Percentiles rank a stretch among this genome's conserved stretches.
Evolutionary conservation across 1,140 invertebrate genomes (phyloP).

Genomic region (silkworm (Bombyx mori)): DNA sequence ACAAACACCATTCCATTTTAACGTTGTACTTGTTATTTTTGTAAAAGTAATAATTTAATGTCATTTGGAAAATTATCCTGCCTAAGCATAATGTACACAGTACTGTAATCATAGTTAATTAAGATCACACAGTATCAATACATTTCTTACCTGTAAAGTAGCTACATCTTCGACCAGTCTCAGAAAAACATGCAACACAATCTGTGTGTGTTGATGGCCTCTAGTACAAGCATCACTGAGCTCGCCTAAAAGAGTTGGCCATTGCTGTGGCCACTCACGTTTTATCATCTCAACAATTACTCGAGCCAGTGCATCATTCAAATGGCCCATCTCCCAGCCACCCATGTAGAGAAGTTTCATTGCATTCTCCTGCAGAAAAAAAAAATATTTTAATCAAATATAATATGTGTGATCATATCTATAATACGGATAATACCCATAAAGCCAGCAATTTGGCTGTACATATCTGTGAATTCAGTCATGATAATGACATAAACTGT

Average conservation of each 20-base stretch:
- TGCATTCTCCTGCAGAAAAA: slow-evolving; percentile 77
- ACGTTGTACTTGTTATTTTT: too few species aligned
- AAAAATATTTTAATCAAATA: too few species aligned
- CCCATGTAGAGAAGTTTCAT: slow-evolving; percentile 85
- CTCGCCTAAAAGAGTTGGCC: slow-evolving; percentile 87
- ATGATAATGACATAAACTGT: too few species aligned
- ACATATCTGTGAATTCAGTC: too few species aligned
- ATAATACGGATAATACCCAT: too few species aligned
- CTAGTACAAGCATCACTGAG: slow-evolving; percentile 83
- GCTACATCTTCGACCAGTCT: slow-evolving; percentile 92
- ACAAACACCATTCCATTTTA: too few species aligned
- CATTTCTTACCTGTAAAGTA: slow-evolving; percentile 76
- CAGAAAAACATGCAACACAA: slow-evolving; percentile 88
- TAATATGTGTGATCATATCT: too few species aligned
- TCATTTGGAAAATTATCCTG: too few species aligned
- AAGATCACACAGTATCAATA: neutral
- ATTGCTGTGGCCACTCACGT: slow-evolving; percentile 95
- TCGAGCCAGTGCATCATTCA: slow-evolving; percentile 89
- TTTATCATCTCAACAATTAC: slow-evolving; percentile 96
- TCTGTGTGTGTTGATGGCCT: slow-evolving; percentile 88
- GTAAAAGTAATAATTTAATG: too few species aligned
- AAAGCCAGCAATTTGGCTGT: too few species aligned
- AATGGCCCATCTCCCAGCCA: slow-evolving; percentile 78
- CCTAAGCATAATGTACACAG: too few species aligned
- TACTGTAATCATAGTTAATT: too few species aligned